Evolutionary conservation across 1,140 invertebrate genomes (phyloP).

Genomic region (Drosophila kohkoa): DNA sequence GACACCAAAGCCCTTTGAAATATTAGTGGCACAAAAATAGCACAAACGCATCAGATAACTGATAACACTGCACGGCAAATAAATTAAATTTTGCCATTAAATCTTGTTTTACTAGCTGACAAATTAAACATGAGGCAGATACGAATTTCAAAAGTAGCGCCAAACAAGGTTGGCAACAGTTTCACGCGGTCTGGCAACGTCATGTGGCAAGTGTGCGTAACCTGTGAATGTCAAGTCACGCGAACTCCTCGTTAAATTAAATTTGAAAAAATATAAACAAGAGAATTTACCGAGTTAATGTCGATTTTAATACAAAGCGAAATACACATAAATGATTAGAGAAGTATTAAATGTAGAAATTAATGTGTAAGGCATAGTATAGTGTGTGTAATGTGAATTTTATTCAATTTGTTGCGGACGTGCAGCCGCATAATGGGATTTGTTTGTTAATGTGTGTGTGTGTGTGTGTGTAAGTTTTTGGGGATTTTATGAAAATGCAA

Average conservation of each 20-base stretch:
- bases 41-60: neutral
- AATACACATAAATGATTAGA: conserved; percentile 57
- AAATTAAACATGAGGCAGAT: no score
- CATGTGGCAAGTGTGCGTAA: neutral
- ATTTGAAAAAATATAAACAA: neutral
- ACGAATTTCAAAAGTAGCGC: conserved; percentile 16
- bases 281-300: conserved; percentile 7
- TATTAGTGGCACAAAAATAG: conserved; percentile 16
- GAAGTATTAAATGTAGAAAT: conserved; percentile 71
- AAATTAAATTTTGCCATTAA: neutral
- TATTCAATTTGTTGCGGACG: conserved; percentile 62
- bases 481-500: conserved; percentile 63
- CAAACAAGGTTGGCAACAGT: neutral
- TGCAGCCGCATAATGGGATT: conserved; percentile 50
- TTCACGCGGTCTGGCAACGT: conserved; percentile 4
- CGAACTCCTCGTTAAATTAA: neutral
- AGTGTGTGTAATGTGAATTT: conserved; percentile 69
- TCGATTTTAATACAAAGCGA: conserved; percentile 49
- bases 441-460: conserved; percentile 27
- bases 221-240: conserved; percentile 11
- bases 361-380: conserved; percentile 63
- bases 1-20: conserved; percentile 66
- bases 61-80: neutral
- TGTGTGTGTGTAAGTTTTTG: conserved; percentile 22
- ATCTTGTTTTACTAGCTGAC: neutral